Percentiles rank a stretch among this genome's conserved stretches.
These are phyloP conservation scores for Arctopsyche grandis DNA, from an alignment of 1,140 invertebrate species.

Conservation along the genomic window DNA sequence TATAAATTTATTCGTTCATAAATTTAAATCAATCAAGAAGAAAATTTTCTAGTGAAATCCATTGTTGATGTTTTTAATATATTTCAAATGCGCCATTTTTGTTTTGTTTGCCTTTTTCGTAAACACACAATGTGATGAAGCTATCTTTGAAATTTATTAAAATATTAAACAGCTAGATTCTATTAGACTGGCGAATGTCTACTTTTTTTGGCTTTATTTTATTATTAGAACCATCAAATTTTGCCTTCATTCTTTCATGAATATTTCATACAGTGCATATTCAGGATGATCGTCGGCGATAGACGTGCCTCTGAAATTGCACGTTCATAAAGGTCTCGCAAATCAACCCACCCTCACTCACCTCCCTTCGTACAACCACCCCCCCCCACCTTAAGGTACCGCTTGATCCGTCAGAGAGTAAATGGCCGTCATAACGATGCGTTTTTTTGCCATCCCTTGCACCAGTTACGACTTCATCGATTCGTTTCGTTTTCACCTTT, in stretches of 20 bases:
- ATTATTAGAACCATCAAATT: no score
- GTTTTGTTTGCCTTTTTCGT: no score
- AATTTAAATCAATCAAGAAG: no score
- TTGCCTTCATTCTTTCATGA: neutral
- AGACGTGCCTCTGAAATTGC: neutral
- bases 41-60: no score
- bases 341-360: neutral
- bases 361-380: neutral
- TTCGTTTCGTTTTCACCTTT: conserved; percentile 14
- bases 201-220: no score
- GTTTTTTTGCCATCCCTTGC: conserved; percentile 14
- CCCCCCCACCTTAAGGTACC: neutral
- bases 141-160: no score
- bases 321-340: conserved; percentile 3
- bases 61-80: no score
- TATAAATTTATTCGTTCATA: no score
- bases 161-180: no score
- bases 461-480: neutral
- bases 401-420: neutral
- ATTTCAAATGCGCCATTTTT: no score
- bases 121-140: no score
- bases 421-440: conserved; percentile 18
- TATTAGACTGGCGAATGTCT: no score
- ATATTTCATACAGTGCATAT: neutral
- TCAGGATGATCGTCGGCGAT: neutral